These are phyloP conservation scores for Ladona fulva DNA, from an alignment of 1,140 invertebrate species.

Conservation along the genomic window DNA sequence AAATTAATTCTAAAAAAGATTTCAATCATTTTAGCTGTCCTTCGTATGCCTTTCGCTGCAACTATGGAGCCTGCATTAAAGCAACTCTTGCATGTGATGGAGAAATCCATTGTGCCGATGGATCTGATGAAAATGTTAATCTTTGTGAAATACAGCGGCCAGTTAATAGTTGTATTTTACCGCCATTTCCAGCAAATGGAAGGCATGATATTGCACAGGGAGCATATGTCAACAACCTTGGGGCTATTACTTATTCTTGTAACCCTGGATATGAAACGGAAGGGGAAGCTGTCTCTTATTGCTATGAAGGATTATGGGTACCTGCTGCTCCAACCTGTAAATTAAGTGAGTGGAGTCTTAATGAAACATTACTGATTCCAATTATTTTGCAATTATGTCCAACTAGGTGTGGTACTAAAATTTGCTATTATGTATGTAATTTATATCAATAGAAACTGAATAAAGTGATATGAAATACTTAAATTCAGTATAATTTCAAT, in stretches of 20 bases:
- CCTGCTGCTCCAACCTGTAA: neutral
- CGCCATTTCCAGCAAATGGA: neutral
- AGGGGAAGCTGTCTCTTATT: neutral
- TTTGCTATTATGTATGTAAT: too few species aligned
- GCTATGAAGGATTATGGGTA: neutral
- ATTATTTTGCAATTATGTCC: too few species aligned
- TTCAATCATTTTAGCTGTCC: constrained; percentile 32
- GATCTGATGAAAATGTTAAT: constrained; percentile 54
- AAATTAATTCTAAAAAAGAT: neutral
- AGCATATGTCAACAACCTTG: neutral
- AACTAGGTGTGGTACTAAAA: too few species aligned
- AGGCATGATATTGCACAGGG: neutral
- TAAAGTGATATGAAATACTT: too few species aligned
- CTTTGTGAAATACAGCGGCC: constrained; percentile 25
- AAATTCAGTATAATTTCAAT: too few species aligned
- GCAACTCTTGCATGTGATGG: constrained; percentile 33
- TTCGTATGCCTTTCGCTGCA: constrained; percentile 40
- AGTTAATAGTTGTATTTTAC: neutral
- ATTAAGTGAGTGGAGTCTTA: neutral
- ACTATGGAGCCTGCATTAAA: constrained; percentile 36
- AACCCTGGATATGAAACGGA: constrained; percentile 10
- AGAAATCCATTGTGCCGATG: constrained; percentile 50
- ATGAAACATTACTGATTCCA: too few species aligned
- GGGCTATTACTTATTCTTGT: neutral
- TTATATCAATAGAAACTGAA: too few species aligned